A percentile compares a stretch with the other conserved stretches of the same genome.
phyloP scores from a whole-genome alignment of 2,888 invertebrate genomes.

The Parapristionchus giblindavisi region DNA sequence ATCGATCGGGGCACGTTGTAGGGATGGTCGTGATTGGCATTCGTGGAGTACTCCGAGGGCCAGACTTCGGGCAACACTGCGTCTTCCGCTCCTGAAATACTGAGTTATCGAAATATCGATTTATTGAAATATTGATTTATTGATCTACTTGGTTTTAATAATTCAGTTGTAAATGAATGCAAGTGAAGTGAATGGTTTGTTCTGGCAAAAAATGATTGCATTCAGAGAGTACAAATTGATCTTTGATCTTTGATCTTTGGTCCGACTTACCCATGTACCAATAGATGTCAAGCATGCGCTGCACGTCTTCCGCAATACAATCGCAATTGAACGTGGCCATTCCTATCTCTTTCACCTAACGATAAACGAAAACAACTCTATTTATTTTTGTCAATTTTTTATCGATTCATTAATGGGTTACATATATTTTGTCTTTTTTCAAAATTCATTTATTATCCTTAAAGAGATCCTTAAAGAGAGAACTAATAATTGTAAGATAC shows the following conservation, averaged over 20 bases:
- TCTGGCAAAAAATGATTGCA: too few species aligned
- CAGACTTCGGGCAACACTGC: not conserved
- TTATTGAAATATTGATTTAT: too few species aligned
- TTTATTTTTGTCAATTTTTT: not conserved
- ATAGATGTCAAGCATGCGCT: conserved; percentile 83
- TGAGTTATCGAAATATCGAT: too few species aligned
- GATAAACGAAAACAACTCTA: not conserved
- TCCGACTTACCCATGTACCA: conserved; percentile 61
- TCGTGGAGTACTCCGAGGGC: conserved; percentile 9
- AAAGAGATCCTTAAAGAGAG: too few species aligned
- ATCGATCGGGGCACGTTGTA: not conserved
- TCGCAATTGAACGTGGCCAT: conserved; percentile 84
- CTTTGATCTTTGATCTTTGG: too few species aligned
- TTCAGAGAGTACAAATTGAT: too few species aligned
- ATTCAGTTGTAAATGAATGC: too few species aligned
- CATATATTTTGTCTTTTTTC: not conserved
- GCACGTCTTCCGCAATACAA: conserved; percentile 83
- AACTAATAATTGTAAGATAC: too few species aligned
- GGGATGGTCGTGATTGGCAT: conserved; percentile 9
- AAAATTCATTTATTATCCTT: not conserved
- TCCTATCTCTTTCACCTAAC: conserved; percentile 80
- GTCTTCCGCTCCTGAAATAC: conserved; percentile 21
- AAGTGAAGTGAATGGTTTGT: too few species aligned
- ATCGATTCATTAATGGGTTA: too few species aligned
- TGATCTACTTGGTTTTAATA: too few species aligned